Percentiles rank a stretch among this genome's conserved stretches.
These are phyloP conservation scores for Marisa cornuarietis DNA, from an alignment of 1,140 invertebrate genomes.

Conservation along the genomic window DNA sequence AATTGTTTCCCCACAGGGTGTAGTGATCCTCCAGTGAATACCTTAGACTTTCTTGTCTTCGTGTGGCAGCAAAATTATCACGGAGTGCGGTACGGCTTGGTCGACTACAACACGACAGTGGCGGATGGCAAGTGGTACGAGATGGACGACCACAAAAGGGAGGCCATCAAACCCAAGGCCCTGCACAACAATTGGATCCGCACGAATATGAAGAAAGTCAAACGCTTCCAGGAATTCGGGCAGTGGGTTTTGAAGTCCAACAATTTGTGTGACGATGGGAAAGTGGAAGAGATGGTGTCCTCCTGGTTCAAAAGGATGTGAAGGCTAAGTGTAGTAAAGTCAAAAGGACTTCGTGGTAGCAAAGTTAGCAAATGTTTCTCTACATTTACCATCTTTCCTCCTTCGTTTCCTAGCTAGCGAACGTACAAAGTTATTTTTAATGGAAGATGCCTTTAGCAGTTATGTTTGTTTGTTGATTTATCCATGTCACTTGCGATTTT, in stretches of 20 bases:
- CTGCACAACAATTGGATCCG: conserved; percentile 16
- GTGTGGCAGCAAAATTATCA: background rate
- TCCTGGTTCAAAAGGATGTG: background rate
- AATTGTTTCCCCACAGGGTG: background rate
- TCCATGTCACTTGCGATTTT: too few species aligned
- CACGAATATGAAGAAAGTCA: background rate
- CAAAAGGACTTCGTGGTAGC: too few species aligned
- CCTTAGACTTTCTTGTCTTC: background rate
- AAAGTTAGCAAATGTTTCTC: too few species aligned
- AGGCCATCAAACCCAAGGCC: background rate
- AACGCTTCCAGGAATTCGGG: background rate
- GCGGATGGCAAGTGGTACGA: conserved; percentile 11
- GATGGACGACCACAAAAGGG: background rate
- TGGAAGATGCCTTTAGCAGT: too few species aligned
- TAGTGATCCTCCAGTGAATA: background rate
- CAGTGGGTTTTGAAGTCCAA: conserved; percentile 7
- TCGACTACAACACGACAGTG: background rate
- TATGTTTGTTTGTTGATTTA: too few species aligned
- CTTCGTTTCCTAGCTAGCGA: too few species aligned
- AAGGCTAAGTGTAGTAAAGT: too few species aligned
- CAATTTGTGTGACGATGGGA: background rate
- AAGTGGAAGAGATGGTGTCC: background rate
- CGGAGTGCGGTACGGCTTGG: conserved; percentile 6
- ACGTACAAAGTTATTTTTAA: too few species aligned
- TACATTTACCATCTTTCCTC: too few species aligned